Conservation (phyloP, 2,797 vertebrate species). For the Philypnodon macrostomus region DNA sequence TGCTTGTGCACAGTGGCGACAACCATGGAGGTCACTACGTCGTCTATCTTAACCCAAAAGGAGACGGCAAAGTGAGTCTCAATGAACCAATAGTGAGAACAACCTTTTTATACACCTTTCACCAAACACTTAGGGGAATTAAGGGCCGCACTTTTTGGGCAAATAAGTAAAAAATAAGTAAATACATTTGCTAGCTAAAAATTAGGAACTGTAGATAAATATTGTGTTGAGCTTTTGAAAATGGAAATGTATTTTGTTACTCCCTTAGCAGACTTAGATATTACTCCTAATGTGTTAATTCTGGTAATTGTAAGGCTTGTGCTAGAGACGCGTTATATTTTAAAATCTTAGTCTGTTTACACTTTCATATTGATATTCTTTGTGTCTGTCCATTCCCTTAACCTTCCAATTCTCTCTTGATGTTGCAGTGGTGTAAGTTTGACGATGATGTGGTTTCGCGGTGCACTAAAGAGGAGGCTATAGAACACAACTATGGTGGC, state of each 20-base stretch:
- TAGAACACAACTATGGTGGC: slow-evolving; percentile 97
- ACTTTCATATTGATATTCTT: too few relatives aligned
- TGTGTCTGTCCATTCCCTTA: background rate
- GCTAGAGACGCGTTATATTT: too few relatives aligned
- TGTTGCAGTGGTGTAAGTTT: slow-evolving; percentile 93
- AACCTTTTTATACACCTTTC: slow-evolving; percentile 51
- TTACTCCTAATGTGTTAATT: too few relatives aligned
- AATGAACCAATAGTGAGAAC: slow-evolving; percentile 81
- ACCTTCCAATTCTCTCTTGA: background rate
- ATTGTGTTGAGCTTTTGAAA: too few relatives aligned
- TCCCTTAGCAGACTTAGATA: too few relatives aligned
- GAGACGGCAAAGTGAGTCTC: slow-evolving; percentile 95
- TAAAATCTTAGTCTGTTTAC: too few relatives aligned
- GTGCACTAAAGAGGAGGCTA: slow-evolving; percentile 98
- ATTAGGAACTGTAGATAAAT: too few relatives aligned
- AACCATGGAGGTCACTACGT: slow-evolving; percentile 99
- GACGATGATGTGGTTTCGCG: slow-evolving; percentile 96
- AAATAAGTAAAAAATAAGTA: too few relatives aligned
- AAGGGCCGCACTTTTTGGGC: too few relatives aligned
- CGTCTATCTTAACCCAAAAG: slow-evolving; percentile 98
- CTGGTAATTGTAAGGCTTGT: too few relatives aligned
- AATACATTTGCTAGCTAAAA: too few relatives aligned
- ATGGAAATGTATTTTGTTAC: too few relatives aligned
- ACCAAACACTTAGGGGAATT: slow-evolving; percentile 28
- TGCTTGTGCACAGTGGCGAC: slow-evolving; percentile 97